Evolutionary conservation across 2,113 vertebrate genomes (phyloP).

Genomic region (Pagrus major): DNA sequence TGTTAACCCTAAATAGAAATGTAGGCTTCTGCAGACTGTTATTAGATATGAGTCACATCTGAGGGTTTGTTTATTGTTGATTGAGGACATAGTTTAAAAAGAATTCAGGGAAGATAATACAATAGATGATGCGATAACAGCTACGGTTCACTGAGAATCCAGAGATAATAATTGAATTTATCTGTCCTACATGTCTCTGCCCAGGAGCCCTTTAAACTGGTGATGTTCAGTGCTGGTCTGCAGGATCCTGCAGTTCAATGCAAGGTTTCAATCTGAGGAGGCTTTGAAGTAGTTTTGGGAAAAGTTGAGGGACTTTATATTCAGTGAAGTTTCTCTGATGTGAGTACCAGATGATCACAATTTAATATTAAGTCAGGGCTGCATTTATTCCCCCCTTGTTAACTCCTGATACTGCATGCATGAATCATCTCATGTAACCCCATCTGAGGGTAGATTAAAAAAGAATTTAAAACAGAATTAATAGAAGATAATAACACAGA

Average conservation of each 20-base stretch:
- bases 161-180: not conserved
- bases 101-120: not conserved
- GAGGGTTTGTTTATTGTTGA: not conserved
- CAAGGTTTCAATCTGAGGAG: not conserved
- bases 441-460: conserved; percentile 12
- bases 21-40: conserved; percentile 10
- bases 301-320: not conserved
- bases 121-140: not conserved
- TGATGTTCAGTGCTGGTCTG: not conserved
- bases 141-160: not conserved
- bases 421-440: conserved; percentile 33
- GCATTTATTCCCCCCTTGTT: conserved; percentile 11
- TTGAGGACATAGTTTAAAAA: not conserved
- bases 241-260: not conserved
- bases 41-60: conserved; percentile 30
- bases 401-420: not conserved
- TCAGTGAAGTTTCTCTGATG: not conserved
- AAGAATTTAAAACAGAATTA: not conserved
- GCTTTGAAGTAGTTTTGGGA: not conserved
- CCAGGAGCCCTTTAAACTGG: no score
- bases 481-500: not conserved
- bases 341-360: not conserved
- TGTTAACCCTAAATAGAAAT: conserved; percentile 11
- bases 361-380: conserved; percentile 9
- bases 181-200: not conserved